Evolutionary conservation across 2,888 invertebrate genomes (phyloP).

Genomic region (Morinoia aosen): DNA sequence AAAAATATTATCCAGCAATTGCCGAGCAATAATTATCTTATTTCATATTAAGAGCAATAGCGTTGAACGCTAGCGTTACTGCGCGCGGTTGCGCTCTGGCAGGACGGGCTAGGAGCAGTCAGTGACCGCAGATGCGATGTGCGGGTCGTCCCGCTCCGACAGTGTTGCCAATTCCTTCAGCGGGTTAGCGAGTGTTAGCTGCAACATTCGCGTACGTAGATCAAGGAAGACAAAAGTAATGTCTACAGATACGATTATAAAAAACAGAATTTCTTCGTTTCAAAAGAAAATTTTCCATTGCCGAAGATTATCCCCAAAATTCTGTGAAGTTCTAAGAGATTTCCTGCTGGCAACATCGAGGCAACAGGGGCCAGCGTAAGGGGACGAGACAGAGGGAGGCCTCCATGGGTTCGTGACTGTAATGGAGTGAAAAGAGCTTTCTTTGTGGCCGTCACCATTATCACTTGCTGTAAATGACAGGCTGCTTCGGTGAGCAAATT

Average conservation of each 20-base stretch:
- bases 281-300: neutral
- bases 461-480: neutral
- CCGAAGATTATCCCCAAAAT: neutral
- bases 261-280: neutral
- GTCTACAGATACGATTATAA: neutral
- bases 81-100: neutral
- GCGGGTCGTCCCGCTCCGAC: neutral
- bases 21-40: too few species aligned
- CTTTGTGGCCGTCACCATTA: slow-evolving; percentile 36
- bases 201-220: neutral
- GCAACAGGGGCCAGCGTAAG: slow-evolving; percentile 14
- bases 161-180: neutral
- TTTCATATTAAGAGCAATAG: too few species aligned
- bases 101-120: neutral
- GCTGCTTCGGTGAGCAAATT: neutral
- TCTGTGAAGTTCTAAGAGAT: neutral
- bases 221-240: neutral
- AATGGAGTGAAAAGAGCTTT: slow-evolving; percentile 46
- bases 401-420: slow-evolving; percentile 30
- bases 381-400: slow-evolving; percentile 32
- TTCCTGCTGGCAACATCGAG: neutral
- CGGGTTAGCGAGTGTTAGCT: neutral
- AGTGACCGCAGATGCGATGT: slow-evolving; percentile 14
- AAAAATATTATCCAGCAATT: too few species aligned
- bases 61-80: neutral